phyloP scores from a whole-genome alignment of 2,113 vertebrate species.

The Leucosticte australis region DNA sequence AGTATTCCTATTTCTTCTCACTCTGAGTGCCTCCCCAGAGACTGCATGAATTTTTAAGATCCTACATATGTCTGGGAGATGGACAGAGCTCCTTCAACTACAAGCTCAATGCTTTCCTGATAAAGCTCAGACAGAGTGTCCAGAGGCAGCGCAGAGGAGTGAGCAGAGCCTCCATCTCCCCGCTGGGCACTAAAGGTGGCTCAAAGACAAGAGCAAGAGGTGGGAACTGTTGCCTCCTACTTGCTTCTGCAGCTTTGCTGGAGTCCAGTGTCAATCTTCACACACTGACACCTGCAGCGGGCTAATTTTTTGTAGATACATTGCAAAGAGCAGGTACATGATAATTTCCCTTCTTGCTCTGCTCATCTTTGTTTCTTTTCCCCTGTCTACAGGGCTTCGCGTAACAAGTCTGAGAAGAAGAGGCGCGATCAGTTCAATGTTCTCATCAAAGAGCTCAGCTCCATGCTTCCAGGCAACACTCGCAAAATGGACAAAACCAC shows the following conservation, averaged over 20 bases:
- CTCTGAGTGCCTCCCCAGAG: not conserved
- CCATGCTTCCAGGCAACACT: constrained; percentile 82
- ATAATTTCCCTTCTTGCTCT: not conserved
- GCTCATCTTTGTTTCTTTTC: not conserved
- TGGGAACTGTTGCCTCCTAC: not conserved
- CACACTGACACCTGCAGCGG: not conserved
- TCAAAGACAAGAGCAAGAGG: not conserved
- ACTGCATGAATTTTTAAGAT: not conserved
- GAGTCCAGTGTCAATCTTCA: not conserved
- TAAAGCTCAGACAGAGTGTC: not conserved
- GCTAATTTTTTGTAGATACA: not conserved
- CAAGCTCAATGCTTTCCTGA: not conserved
- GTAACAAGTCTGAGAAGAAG: constrained; percentile 87
- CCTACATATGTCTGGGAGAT: not conserved
- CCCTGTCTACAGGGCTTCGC: constrained; percentile 74
- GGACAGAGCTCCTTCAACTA: not conserved
- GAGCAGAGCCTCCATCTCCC: not conserved
- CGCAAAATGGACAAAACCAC: constrained; percentile 85
- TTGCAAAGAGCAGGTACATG: not conserved
- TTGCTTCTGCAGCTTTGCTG: not conserved
- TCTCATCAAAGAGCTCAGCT: constrained; percentile 85
- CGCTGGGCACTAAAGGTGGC: not conserved
- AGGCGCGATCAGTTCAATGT: constrained; percentile 84
- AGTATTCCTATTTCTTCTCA: not conserved
- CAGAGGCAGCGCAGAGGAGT: not conserved